Conservation (phyloP, 2,888 invertebrate genomes). For the Athalia cordata region DNA sequence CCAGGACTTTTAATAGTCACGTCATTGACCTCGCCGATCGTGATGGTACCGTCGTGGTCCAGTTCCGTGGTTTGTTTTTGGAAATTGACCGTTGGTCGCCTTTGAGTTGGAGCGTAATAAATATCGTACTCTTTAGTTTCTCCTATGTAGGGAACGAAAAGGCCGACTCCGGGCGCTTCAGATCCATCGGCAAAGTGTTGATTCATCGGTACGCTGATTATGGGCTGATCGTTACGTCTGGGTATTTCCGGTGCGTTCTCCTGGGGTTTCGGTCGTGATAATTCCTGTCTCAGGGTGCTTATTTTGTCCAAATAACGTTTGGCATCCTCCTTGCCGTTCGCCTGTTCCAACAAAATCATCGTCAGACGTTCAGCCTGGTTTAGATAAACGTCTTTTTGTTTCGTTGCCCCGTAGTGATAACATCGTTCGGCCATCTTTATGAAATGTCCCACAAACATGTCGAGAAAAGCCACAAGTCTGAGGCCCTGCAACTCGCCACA, state of each 20-base stretch:
- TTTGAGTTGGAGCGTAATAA: background rate
- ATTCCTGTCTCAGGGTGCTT: constrained; percentile 58
- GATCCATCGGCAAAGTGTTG: constrained; percentile 54
- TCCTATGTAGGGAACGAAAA: constrained; percentile 11
- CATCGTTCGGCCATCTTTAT: constrained; percentile 82
- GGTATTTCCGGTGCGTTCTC: constrained; percentile 62
- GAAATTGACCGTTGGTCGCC: constrained; percentile 38
- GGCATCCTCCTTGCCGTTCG: constrained; percentile 76
- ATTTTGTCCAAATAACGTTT: constrained; percentile 77
- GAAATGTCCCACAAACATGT: constrained; percentile 84
- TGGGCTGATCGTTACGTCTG: constrained; percentile 62
- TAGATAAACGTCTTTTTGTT: constrained; percentile 81
- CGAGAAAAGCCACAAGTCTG: constrained; percentile 79
- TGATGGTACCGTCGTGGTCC: constrained; percentile 16
- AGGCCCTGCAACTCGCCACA: constrained; percentile 76
- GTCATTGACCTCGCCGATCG: constrained; percentile 28
- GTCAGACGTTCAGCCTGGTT: constrained; percentile 83
- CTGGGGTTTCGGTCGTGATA: constrained; percentile 37
- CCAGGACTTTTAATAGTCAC: background rate
- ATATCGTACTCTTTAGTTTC: constrained; percentile 47
- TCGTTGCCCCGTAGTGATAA: constrained; percentile 77
- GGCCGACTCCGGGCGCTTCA: constrained; percentile 19
- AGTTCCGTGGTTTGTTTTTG: constrained; percentile 13
- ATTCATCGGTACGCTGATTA: constrained; percentile 57
- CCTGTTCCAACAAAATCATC: constrained; percentile 78